phyloP scores from a whole-genome alignment of 2,113 vertebrate genomes.

The Colius striatus region DNA sequence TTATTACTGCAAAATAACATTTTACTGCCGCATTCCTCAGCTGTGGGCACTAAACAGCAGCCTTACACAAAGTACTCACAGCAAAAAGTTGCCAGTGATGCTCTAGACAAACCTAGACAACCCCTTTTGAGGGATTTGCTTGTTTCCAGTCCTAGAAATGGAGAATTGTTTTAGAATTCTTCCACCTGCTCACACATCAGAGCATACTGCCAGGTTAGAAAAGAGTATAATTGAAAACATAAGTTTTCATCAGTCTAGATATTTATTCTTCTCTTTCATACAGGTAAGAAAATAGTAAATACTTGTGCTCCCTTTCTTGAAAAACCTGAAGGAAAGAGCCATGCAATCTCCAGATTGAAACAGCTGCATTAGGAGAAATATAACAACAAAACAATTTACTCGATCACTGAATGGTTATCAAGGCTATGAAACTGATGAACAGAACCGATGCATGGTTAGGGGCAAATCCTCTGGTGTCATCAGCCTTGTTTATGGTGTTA shows the following conservation, averaged over 20 bases:
- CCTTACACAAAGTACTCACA: neutral
- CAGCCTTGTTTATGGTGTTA: neutral
- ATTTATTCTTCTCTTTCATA: neutral
- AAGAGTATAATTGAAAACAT: neutral
- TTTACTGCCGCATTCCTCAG: neutral
- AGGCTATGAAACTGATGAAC: rapidly evolving
- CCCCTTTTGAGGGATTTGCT: neutral
- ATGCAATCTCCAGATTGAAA: neutral
- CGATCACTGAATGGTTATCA: neutral
- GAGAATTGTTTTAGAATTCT: neutral
- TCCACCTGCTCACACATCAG: neutral
- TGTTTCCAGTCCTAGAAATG: neutral
- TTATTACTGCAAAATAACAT: neutral
- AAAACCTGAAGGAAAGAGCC: neutral
- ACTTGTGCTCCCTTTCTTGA: neutral
- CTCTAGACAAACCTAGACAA: neutral
- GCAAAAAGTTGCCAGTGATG: neutral
- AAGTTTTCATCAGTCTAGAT: neutral
- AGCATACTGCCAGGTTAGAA: neutral
- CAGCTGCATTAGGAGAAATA: neutral
- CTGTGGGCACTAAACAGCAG: neutral
- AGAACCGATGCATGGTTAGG: neutral
- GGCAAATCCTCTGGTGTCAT: neutral
- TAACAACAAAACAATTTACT: neutral
- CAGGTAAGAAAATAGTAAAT: neutral